phyloP scores from a whole-genome alignment of 2,797 vertebrate species.

The Myotis findleyi region DNA sequence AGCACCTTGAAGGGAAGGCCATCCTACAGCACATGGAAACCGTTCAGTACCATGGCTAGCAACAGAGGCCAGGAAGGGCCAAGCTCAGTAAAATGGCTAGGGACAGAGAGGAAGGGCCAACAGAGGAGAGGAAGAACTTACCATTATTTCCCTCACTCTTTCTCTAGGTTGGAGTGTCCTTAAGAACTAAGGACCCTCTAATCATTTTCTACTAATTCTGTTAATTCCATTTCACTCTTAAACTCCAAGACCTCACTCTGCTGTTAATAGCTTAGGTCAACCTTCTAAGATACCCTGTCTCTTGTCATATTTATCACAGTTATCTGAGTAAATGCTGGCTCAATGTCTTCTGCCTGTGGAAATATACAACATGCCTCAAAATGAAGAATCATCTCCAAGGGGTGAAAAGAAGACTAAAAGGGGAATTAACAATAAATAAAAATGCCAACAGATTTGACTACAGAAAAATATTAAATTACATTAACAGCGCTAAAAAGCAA shows the following conservation, averaged over 20 bases:
- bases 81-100: background rate
- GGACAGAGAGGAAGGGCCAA: background rate
- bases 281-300: background rate
- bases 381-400: background rate
- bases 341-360: background rate
- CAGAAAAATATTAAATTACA: background rate
- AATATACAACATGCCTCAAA: background rate
- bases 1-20: background rate
- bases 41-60: background rate
- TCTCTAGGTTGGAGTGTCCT: background rate
- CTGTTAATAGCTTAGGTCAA: background rate
- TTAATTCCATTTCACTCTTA: background rate
- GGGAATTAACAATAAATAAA: background rate
- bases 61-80: background rate
- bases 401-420: background rate
- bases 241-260: background rate
- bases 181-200: background rate
- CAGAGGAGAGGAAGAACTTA: background rate
- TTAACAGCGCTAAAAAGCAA: background rate
- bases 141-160: background rate
- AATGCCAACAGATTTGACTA: background rate
- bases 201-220: background rate
- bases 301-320: constrained; percentile 27
- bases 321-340: background rate
- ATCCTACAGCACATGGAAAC: background rate